phyloP scores from a whole-genome alignment of 30 jellyfish, hydroid and myxozoan genomes.

The Aurelia aurita region DNA sequence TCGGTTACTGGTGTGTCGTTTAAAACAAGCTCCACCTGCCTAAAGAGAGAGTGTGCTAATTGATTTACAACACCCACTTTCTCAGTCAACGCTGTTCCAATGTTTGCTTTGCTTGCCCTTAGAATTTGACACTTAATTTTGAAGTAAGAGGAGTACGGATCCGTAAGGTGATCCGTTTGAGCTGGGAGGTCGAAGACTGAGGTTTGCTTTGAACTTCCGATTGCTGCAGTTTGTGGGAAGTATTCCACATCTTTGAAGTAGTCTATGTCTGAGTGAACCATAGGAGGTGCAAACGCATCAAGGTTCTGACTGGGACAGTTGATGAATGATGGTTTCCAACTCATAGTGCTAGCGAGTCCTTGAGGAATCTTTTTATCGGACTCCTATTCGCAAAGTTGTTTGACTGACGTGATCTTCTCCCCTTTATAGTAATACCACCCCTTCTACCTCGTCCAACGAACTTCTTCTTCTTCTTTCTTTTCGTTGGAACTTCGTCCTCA shows the following conservation, averaged over 20 bases:
- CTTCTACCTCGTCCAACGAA: no score
- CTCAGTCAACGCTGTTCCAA: background rate
- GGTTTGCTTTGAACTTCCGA: background rate
- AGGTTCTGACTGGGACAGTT: constrained; percentile 1
- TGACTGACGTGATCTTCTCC: no score
- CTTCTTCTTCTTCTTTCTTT: no score
- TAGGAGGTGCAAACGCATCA: background rate
- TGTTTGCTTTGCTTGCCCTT: background rate
- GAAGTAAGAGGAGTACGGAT: background rate
- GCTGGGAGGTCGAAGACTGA: background rate
- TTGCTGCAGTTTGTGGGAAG: constrained; percentile 1
- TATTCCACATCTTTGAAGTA: constrained; percentile 1
- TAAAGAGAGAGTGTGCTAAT: background rate
- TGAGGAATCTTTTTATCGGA: no score
- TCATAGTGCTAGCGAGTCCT: no score
- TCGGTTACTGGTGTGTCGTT: constrained; percentile 37
- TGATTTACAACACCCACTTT: constrained; percentile 6
- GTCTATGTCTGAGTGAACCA: background rate
- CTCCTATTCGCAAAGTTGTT: no score
- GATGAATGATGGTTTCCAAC: background rate
- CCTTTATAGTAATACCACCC: no score
- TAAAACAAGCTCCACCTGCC: background rate
- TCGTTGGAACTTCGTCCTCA: no score
- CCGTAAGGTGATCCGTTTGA: constrained; percentile 3
- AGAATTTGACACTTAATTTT: no score